phyloP scores from a whole-genome alignment of 2,888 invertebrate species.

The Phania funesta region DNA sequence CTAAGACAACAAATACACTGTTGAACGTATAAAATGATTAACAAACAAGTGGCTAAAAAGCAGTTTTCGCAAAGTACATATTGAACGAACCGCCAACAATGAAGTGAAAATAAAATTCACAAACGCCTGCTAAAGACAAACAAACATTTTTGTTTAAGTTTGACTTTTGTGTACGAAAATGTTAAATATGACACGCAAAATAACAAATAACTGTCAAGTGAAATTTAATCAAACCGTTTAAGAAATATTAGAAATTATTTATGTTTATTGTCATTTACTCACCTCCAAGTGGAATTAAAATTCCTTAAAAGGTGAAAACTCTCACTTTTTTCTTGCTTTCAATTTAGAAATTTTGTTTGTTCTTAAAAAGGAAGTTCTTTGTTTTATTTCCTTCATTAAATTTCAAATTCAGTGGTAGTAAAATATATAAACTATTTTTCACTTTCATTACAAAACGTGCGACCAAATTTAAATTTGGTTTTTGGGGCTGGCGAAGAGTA shows the following conservation, averaged over 20 bases:
- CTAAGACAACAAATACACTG: not conserved
- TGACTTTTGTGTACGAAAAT: not conserved
- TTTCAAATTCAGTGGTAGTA: constrained; percentile 10
- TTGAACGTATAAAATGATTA: constrained; percentile 11
- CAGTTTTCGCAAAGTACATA: not conserved
- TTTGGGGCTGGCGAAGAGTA: constrained; percentile 30
- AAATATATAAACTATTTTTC: constrained; percentile 5
- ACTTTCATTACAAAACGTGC: constrained; percentile 47
- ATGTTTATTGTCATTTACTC: not conserved
- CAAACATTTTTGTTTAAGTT: constrained; percentile 28
- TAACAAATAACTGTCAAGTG: constrained; percentile 33
- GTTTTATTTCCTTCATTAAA: constrained; percentile 26
- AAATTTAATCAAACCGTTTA: constrained; percentile 26
- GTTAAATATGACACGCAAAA: constrained; percentile 19
- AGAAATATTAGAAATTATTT: constrained; percentile 40
- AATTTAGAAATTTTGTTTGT: constrained; percentile 18
- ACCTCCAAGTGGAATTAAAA: not conserved
- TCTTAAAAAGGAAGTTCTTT: constrained; percentile 52
- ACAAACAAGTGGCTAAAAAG: constrained; percentile 11
- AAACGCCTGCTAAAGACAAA: constrained; percentile 29
- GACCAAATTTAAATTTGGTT: not conserved
- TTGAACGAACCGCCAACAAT: constrained; percentile 5
- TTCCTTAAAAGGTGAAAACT: constrained; percentile 54
- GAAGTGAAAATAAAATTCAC: constrained; percentile 41
- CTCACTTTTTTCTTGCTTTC: constrained; percentile 38